phyloP scores from a whole-genome alignment of 2,113 vertebrate genomes.

The Syngnathus floridae region DNA sequence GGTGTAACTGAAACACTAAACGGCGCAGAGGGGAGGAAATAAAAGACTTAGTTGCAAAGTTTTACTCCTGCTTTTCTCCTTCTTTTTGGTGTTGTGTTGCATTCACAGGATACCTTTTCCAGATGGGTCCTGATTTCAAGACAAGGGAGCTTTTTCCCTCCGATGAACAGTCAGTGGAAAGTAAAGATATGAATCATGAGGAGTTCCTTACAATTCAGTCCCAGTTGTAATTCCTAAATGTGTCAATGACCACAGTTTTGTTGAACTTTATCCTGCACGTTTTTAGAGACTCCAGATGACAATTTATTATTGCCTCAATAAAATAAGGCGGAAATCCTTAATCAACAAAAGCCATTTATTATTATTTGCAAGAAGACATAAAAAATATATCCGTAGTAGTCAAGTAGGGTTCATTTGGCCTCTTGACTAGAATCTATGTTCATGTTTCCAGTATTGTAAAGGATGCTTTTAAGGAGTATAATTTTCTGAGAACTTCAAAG shows the following conservation, averaged over 20 bases:
- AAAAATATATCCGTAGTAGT: conserved; percentile 41
- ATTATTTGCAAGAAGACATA: conserved; percentile 26
- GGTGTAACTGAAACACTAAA: conserved; percentile 70
- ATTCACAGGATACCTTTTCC: conserved; percentile 35
- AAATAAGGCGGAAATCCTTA: conserved; percentile 6
- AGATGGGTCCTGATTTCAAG: conserved; percentile 18
- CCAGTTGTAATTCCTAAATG: not conserved
- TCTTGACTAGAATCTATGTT: conserved; percentile 58
- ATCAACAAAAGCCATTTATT: conserved; percentile 7
- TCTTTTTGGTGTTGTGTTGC: conserved; percentile 40
- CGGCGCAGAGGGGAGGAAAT: conserved; percentile 48
- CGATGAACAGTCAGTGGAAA: not conserved
- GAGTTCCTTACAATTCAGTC: not conserved
- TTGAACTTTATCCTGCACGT: not conserved
- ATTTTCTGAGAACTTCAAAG: conserved; percentile 73
- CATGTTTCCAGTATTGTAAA: conserved; percentile 52
- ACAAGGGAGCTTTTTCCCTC: conserved; percentile 11
- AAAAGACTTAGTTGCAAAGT: conserved; percentile 52
- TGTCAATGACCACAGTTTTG: conserved; percentile 2
- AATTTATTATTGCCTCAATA: not conserved
- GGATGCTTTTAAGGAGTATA: conserved; percentile 73
- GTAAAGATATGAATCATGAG: not conserved
- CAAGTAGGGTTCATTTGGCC: conserved; percentile 41
- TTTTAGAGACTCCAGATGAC: not conserved
- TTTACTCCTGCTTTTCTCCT: conserved; percentile 46